phyloP scores from a whole-genome alignment of 2,113 vertebrate species.

The Serranochromis macrocephalus region DNA sequence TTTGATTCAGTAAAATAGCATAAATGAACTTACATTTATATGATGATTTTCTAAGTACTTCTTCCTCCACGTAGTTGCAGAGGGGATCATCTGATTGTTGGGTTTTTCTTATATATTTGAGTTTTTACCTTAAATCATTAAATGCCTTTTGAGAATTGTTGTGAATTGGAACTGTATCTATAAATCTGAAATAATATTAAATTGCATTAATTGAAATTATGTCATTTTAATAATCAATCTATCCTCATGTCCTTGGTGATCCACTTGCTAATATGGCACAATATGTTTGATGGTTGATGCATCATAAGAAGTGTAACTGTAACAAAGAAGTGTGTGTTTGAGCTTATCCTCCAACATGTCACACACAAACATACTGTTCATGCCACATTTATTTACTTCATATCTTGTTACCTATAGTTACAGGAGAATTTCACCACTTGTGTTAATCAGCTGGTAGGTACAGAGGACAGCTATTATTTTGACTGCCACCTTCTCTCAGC shows the following conservation, averaged over 20 bases:
- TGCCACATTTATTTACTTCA: not conserved
- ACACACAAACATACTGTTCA: not conserved
- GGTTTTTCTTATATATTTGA: not conserved
- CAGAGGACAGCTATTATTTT: not conserved
- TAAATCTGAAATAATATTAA: not conserved
- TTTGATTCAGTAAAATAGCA: not conserved
- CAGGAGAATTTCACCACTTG: not conserved
- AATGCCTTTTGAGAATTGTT: not conserved
- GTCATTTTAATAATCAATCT: not conserved
- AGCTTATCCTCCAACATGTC: not conserved
- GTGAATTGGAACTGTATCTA: not conserved
- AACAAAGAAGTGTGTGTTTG: not conserved
- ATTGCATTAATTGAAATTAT: not conserved
- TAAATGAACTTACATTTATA: not conserved
- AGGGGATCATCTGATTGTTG: not conserved
- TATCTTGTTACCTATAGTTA: not conserved
- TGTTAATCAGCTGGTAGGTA: not conserved
- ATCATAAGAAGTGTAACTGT: not conserved
- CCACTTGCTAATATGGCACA: not conserved
- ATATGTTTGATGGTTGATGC: not conserved
- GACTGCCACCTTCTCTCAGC: not conserved
- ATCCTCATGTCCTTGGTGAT: not conserved
- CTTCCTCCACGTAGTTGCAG: not conserved
- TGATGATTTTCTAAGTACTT: not conserved
- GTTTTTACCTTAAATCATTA: not conserved